These are phyloP conservation scores for Serripes groenlandicus DNA, from an alignment of 2,888 invertebrate genomes.

Conservation along the genomic window DNA sequence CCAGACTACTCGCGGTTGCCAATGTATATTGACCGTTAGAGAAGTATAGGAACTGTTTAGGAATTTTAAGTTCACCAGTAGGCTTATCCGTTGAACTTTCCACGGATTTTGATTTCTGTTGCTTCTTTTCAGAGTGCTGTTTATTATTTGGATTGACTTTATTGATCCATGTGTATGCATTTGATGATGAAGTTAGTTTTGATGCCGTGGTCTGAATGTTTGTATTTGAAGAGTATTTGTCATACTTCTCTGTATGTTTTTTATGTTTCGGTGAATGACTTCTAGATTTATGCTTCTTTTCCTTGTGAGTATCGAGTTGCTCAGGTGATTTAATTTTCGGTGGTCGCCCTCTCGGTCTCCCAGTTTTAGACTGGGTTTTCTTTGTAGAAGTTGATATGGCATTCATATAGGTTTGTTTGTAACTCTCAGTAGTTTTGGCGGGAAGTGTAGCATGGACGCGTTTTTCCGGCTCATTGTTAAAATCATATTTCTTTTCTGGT, in stretches of 20 bases:
- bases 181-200: constrained; percentile 19
- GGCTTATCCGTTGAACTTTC: constrained; percentile 28
- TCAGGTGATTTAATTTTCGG: constrained; percentile 57
- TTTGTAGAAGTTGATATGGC: constrained; percentile 13
- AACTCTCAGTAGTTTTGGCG: constrained; percentile 21
- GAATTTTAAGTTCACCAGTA: constrained; percentile 56
- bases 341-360: constrained; percentile 61
- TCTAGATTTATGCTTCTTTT: constrained; percentile 63
- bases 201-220: constrained; percentile 3
- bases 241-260: constrained; percentile 42
- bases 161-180: constrained; percentile 55
- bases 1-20: constrained; percentile 52
- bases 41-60: constrained; percentile 62
- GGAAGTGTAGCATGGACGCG: constrained; percentile 12
- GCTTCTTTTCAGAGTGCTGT: constrained; percentile 26
- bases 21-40: constrained; percentile 66
- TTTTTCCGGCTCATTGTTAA: constrained; percentile 39
- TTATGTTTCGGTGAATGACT: constrained; percentile 65
- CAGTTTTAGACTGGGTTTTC: constrained; percentile 34
- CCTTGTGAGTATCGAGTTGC: constrained; percentile 36
- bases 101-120: constrained; percentile 42
- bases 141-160: constrained; percentile 37
- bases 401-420: constrained; percentile 22
- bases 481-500: constrained; percentile 56
- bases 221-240: constrained; percentile 14